Percentiles rank a stretch among this genome's conserved stretches.
Evolutionary conservation across 2,888 invertebrate species (phyloP).

Genomic region (Lingula anatina): DNA sequence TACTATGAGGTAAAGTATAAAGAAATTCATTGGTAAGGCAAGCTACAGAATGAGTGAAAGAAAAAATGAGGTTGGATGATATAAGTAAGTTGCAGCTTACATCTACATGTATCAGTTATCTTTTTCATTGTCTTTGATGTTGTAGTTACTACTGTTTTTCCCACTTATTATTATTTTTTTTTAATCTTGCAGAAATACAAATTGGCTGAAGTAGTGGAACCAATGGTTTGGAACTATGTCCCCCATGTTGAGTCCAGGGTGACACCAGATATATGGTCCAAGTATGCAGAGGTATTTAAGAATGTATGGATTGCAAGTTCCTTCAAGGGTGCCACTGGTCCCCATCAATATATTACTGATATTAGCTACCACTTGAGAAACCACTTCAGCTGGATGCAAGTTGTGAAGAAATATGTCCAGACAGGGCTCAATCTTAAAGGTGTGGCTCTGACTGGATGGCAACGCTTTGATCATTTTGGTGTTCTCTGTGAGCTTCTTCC

Average conservation of each 20-base stretch:
- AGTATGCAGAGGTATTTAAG: conserved; percentile 62
- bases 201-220: conserved; percentile 73
- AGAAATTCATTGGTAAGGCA: too few relatives aligned
- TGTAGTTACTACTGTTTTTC: too few relatives aligned
- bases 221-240: conserved; percentile 72
- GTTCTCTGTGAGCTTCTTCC: conserved; percentile 54
- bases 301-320: conserved; percentile 75
- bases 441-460: conserved; percentile 52
- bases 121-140: too few relatives aligned
- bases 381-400: conserved; percentile 64
- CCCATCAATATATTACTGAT: conserved; percentile 65
- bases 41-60: too few relatives aligned
- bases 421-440: conserved; percentile 38
- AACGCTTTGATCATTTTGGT: conserved; percentile 51
- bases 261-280: conserved; percentile 54
- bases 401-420: conserved; percentile 21
- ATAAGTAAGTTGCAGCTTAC: too few relatives aligned
- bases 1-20: too few relatives aligned
- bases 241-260: conserved; percentile 11
- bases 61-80: too few relatives aligned
- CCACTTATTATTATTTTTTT: too few relatives aligned
- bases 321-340: conserved; percentile 77
- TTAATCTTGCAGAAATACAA: too few relatives aligned
- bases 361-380: conserved; percentile 66
- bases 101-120: too few relatives aligned